phyloP scores from a whole-genome alignment of 2,888 invertebrate genomes.

The Tuta absoluta region DNA sequence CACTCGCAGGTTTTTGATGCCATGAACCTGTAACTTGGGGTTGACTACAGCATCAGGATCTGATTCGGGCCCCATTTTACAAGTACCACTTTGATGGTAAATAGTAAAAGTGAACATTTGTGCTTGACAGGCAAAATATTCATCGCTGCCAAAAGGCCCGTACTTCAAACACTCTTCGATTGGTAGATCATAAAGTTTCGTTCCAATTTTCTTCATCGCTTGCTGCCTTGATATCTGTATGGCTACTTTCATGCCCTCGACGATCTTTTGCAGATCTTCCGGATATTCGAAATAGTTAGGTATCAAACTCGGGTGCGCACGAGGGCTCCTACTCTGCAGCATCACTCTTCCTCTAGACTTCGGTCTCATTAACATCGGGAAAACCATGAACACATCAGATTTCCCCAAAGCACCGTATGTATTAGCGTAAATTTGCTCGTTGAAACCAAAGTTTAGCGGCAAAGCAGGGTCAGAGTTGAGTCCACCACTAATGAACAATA shows the following conservation, averaged over 20 bases:
- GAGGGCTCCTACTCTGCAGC: slow-evolving; percentile 87
- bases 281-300: slow-evolving; percentile 88
- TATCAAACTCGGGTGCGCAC: slow-evolving; percentile 86
- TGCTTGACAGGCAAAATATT: slow-evolving; percentile 85
- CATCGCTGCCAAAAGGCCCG: slow-evolving; percentile 82
- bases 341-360: slow-evolving; percentile 85
- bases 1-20: slow-evolving; percentile 85
- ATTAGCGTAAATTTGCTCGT: slow-evolving; percentile 64
- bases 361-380: slow-evolving; percentile 87
- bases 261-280: slow-evolving; percentile 83
- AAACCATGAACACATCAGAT: slow-evolving; percentile 76
- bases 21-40: slow-evolving; percentile 83
- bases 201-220: slow-evolving; percentile 80
- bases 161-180: slow-evolving; percentile 81
- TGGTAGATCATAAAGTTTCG: slow-evolving; percentile 81
- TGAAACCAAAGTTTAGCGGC: slow-evolving; percentile 79
- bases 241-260: slow-evolving; percentile 83
- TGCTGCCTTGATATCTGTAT: slow-evolving; percentile 81
- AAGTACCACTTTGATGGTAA: slow-evolving; percentile 85
- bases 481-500: slow-evolving; percentile 82
- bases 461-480: slow-evolving; percentile 72
- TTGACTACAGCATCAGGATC: slow-evolving; percentile 85
- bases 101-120: slow-evolving; percentile 85
- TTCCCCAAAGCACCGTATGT: slow-evolving; percentile 67
- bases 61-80: slow-evolving; percentile 82